These are phyloP conservation scores for Meloidogyne exigua DNA, from an alignment of 1,140 invertebrate genomes.

Conservation along the genomic window DNA sequence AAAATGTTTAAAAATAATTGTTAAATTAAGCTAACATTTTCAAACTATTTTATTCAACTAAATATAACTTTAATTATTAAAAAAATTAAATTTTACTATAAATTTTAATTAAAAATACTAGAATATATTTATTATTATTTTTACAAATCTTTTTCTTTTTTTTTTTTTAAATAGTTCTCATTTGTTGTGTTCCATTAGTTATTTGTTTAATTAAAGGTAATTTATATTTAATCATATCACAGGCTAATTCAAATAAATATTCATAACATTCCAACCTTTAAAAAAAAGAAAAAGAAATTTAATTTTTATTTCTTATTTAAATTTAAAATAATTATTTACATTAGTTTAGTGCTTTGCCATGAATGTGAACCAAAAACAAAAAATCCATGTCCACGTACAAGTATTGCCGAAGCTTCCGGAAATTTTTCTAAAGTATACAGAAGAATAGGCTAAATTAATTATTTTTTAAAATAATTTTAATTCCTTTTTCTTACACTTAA, in stretches of 20 bases:
- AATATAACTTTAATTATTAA: too few relatives aligned
- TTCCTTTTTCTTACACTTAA: conserved; percentile 64
- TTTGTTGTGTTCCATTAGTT: conserved; percentile 10
- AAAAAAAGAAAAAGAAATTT: too few relatives aligned
- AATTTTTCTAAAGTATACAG: conserved; percentile 83
- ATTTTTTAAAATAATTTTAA: conserved; percentile 68
- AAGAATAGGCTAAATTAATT: conserved; percentile 78
- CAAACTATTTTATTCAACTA: too few relatives aligned
- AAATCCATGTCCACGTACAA: conserved; percentile 89
- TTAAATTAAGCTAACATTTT: too few relatives aligned
- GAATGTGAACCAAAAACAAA: conserved; percentile 89
- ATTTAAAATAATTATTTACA: conserved; percentile 74
- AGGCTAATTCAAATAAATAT: conserved; percentile 35
- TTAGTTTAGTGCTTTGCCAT: conserved; percentile 93
- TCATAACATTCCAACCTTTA: conserved; percentile 35
- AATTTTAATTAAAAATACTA: too few relatives aligned
- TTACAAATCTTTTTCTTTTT: background rate
- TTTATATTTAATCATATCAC: conserved; percentile 33
- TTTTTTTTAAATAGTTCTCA: background rate
- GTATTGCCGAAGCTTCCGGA: conserved; percentile 84
- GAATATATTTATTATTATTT: background rate
- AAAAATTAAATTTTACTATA: too few relatives aligned
- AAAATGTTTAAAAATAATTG: too few relatives aligned
- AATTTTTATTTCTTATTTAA: too few relatives aligned
- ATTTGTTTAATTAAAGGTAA: conserved; percentile 6